Percentiles rank a stretch among this genome's conserved stretches.
These are phyloP conservation scores for Drosophila multiciliata DNA, from an alignment of 2,888 invertebrate species.

Conservation along the genomic window DNA sequence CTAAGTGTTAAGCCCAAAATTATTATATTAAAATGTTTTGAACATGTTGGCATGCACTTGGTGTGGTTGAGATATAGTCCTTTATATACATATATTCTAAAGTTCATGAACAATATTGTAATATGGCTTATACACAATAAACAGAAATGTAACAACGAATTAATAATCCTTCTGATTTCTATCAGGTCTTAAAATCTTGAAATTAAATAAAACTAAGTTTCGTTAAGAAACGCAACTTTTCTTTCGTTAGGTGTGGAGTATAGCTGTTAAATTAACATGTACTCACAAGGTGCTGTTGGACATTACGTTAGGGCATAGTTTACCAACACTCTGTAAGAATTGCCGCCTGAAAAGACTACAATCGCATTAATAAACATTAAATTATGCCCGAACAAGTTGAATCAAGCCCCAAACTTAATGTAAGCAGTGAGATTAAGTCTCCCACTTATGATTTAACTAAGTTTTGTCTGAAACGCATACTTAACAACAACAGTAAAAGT, in stretches of 20 bases:
- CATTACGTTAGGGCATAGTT: background rate
- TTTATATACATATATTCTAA: slow-evolving; percentile 61
- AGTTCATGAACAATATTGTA: slow-evolving; percentile 65
- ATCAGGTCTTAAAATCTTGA: background rate
- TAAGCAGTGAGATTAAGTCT: slow-evolving; percentile 50
- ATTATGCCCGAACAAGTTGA: slow-evolving; percentile 52
- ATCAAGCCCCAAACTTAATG: slow-evolving; percentile 38
- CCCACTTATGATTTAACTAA: slow-evolving; percentile 86
- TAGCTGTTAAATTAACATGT: slow-evolving; percentile 1
- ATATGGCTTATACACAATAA: slow-evolving; percentile 65
- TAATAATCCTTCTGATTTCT: too few relatives aligned
- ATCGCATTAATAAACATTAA: slow-evolving; percentile 35
- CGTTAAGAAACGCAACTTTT: background rate
- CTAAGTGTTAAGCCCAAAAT: slow-evolving; percentile 52
- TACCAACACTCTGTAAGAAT: slow-evolving; percentile 15
- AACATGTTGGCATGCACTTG: slow-evolving; percentile 70
- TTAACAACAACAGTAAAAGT: slow-evolving; percentile 90
- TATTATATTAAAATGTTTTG: slow-evolving; percentile 64
- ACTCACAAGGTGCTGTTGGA: background rate
- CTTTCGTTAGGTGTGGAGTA: slow-evolving; percentile 11
- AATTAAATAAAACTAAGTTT: background rate
- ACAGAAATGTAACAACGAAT: slow-evolving; percentile 57
- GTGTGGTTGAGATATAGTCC: slow-evolving; percentile 60
- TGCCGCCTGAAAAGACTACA: slow-evolving; percentile 24
- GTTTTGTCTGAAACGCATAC: slow-evolving; percentile 88